phyloP scores from a whole-genome alignment of 53 echinoderm and acorn worm species.

The Zoroaster sp. region DNA sequence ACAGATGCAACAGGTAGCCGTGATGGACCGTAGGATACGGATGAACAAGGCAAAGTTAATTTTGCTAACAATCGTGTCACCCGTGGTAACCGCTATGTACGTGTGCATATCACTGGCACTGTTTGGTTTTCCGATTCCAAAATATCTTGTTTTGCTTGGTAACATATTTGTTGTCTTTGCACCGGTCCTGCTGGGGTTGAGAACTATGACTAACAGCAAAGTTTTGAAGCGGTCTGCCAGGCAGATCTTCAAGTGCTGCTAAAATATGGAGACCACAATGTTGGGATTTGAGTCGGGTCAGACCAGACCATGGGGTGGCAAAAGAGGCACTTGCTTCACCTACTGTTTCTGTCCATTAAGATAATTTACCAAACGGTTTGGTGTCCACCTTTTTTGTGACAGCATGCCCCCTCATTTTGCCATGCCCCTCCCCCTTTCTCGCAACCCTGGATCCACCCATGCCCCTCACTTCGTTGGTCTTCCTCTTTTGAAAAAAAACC shows the following conservation, averaged over 20 bases:
- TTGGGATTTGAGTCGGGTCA: too few relatives aligned
- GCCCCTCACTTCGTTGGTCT: too few relatives aligned
- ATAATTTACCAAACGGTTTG: too few relatives aligned
- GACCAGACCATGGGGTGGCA: too few relatives aligned
- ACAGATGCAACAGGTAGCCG: background rate
- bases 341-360: too few relatives aligned
- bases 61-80: background rate
- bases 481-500: too few relatives aligned
- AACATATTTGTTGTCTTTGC: background rate
- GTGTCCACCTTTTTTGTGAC: too few relatives aligned
- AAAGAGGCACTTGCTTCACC: too few relatives aligned
- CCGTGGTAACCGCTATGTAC: background rate
- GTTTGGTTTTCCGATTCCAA: background rate
- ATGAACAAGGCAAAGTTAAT: constrained; percentile 1
- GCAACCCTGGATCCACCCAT: too few relatives aligned
- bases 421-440: too few relatives aligned
- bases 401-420: too few relatives aligned
- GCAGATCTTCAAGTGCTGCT: background rate
- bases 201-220: background rate
- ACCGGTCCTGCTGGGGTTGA: background rate
- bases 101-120: background rate
- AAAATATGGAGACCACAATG: too few relatives aligned
- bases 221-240: background rate
- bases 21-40: background rate
- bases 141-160: constrained; percentile 3